Base-by-base conservation (phyloP, 92 coral and sea anemone species). In the Pocillopora grandis region DNA sequence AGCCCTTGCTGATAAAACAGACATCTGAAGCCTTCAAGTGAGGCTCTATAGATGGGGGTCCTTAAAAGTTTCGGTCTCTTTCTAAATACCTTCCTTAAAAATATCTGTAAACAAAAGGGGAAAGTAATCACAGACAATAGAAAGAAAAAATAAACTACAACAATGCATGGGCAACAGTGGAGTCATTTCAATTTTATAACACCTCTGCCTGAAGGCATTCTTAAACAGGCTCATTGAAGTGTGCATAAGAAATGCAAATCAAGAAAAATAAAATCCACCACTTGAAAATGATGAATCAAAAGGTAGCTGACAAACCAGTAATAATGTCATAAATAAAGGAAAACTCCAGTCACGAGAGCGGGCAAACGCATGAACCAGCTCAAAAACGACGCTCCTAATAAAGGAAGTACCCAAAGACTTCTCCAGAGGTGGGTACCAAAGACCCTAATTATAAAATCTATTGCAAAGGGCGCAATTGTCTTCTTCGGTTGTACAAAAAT, bases 1-100 rank as follows among this genome's bases (percentile, higher is more conserved):
- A 78, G 88, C 85, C 77, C 91, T 88, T 15, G 88, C 77, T 0
- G 81, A 78, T 5, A 88, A 56, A 17, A 85, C 70, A 37, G 85
- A 77, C 66, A 52, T 1, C 68, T 70, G 85, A 35, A 74, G 58
- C 62, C 75, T 66, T 60, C 33, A 2, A 12, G 59, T 80, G 17
- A 49, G 55, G 37, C 17, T 37, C 66, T 2, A 12, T 12, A 78
- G 36, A 11, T 78, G 21, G 1, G 62, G 83, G 37, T 68, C 61
- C 75, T 79, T 17, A 20, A 79, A 68, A 7, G 58, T 16, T 1
- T 49, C 20, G 0, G 83, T 35, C 1, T 79, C 83, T 19, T 64
- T 79, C 83, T 63, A 83, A 36, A 72, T 31, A n/a, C 80, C 80
- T 27, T 72, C 36, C 19, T 61, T 67, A 37, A 71, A 67, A 67